phyloP scores from a whole-genome alignment of 2,888 invertebrate genomes.

The Pristionchus exspectatus region DNA sequence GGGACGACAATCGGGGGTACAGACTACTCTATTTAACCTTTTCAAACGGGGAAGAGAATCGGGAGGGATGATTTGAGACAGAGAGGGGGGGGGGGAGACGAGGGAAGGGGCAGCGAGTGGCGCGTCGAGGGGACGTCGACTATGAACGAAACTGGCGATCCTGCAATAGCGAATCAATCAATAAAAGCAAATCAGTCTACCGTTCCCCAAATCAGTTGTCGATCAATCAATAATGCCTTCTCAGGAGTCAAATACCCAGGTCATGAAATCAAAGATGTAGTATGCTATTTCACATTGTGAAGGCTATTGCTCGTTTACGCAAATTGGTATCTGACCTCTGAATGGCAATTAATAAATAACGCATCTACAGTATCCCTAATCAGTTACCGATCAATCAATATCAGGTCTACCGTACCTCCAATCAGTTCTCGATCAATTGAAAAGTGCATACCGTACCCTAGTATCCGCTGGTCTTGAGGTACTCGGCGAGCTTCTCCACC shows the following conservation, averaged over 20 bases:
- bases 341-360: too few species aligned
- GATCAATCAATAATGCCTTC: too few species aligned
- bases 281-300: too few species aligned
- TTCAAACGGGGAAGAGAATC: not conserved
- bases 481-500: constrained; percentile 75
- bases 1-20: not conserved
- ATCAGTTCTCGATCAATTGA: constrained; percentile 13
- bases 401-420: not conserved
- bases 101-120: not conserved
- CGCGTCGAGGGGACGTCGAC: not conserved
- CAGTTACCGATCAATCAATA: not conserved
- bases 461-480: constrained; percentile 71
- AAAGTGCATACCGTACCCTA: constrained; percentile 57
- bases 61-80: constrained; percentile 12
- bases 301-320: too few species aligned
- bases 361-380: too few species aligned
- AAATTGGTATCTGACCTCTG: too few species aligned
- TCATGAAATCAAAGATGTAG: too few species aligned
- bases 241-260: too few species aligned
- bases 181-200: too few species aligned
- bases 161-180: not conserved
- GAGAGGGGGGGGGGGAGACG: not conserved
- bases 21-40: constrained; percentile 42
- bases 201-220: too few species aligned
- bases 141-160: not conserved